These are phyloP conservation scores for Microcebus griseorufus DNA, from an alignment of 2,113 vertebrate genomes.

Conservation along the genomic window DNA sequence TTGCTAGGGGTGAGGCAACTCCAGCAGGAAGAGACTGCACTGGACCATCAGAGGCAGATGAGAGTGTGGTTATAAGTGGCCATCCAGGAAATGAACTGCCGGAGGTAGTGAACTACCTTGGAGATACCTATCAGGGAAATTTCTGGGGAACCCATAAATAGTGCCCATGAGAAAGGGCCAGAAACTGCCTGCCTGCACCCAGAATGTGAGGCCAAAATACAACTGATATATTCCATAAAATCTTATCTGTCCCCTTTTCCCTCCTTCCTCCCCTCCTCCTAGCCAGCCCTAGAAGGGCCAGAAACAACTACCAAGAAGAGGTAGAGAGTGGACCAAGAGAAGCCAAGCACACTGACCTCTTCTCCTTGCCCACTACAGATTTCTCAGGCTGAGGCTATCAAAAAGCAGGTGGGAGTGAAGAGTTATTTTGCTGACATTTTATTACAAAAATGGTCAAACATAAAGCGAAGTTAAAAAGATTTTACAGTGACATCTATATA, in stretches of 20 bases:
- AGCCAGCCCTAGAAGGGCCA: neutral
- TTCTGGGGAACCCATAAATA: neutral
- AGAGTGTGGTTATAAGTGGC: neutral
- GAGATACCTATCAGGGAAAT: neutral
- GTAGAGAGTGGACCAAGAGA: neutral
- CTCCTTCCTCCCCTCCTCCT: neutral
- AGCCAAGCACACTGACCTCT: neutral
- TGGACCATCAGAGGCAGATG: neutral
- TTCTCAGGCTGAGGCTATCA: neutral
- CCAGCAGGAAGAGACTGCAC: neutral
- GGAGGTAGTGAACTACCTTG: neutral
- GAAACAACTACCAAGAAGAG: neutral
- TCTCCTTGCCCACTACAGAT: neutral
- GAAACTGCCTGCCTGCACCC: neutral
- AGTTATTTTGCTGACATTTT: neutral
- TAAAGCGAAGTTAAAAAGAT: neutral
- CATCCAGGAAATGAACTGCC: neutral
- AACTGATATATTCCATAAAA: neutral
- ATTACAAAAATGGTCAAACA: neutral
- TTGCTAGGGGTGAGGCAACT: neutral
- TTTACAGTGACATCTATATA: neutral
- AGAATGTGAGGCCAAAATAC: neutral
- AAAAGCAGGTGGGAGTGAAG: neutral
- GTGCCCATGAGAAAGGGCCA: neutral
- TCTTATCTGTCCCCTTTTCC: neutral